These are phyloP conservation scores for Sthenelais limicola DNA, from an alignment of 2,888 invertebrate species.

Conservation along the genomic window DNA sequence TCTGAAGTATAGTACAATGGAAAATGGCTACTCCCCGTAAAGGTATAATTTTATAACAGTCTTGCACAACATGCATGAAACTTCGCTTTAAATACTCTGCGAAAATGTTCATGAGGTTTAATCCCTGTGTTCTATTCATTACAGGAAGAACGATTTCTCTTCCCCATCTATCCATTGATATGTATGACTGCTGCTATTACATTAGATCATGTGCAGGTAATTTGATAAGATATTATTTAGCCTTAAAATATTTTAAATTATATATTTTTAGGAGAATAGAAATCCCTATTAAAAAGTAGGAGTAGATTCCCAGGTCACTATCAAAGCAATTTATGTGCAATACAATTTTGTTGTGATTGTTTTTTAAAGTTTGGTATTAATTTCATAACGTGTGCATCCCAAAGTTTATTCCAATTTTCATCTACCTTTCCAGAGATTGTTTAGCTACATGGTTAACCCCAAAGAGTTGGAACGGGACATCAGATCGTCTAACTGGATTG, in stretches of 20 bases:
- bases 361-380: not conserved
- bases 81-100: too few relatives aligned
- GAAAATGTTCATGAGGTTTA: too few relatives aligned
- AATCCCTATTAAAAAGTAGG: not conserved
- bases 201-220: constrained; percentile 78
- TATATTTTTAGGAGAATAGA: constrained; percentile 56
- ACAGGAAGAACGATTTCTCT: constrained; percentile 87
- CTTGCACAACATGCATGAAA: too few relatives aligned
- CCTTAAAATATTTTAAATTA: constrained; percentile 9
- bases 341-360: not conserved
- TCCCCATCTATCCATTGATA: constrained; percentile 91
- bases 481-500: constrained; percentile 82
- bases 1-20: too few relatives aligned
- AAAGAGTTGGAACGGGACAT: constrained; percentile 79
- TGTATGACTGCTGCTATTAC: constrained; percentile 73
- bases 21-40: too few relatives aligned
- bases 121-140: constrained; percentile 42
- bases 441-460: constrained; percentile 75
- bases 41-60: too few relatives aligned
- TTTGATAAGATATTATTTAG: too few relatives aligned
- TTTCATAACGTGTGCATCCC: not conserved
- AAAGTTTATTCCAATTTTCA: not conserved
- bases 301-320: not conserved
- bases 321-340: not conserved
- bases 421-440: constrained; percentile 79